These are phyloP conservation scores for Clarias magur DNA, from an alignment of 2,113 vertebrate genomes.

Conservation along the genomic window DNA sequence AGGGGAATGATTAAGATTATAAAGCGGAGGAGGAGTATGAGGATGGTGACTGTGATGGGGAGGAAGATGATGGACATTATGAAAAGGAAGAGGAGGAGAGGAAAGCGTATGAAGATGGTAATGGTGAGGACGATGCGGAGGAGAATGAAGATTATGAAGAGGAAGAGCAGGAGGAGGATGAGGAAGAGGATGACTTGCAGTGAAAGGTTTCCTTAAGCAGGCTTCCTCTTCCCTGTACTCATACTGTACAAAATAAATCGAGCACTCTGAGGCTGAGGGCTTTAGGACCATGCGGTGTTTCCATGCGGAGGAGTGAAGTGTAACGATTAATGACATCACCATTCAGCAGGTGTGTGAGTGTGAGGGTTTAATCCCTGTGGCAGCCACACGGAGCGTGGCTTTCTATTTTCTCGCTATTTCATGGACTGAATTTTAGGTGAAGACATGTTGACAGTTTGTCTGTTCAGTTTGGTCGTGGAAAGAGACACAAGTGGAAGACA, in stretches of 20 bases:
- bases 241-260: neutral
- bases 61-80: neutral
- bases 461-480: neutral
- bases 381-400: too few relatives aligned
- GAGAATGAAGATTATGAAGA: neutral
- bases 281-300: neutral
- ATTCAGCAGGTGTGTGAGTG: neutral
- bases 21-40: neutral
- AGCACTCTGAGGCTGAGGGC: neutral
- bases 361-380: neutral
- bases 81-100: too few relatives aligned
- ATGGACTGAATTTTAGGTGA: neutral
- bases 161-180: neutral
- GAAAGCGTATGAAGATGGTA: too few relatives aligned
- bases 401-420: neutral
- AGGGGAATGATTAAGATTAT: neutral
- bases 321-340: neutral
- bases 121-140: neutral
- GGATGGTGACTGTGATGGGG: neutral
- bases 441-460: neutral
- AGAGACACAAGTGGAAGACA: neutral
- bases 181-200: neutral
- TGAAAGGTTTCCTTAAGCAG: neutral
- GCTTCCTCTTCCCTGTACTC: neutral
- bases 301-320: neutral